Base-by-base conservation (phyloP, 1,140 invertebrate species). In the Acromyrmex heyeri region DNA sequence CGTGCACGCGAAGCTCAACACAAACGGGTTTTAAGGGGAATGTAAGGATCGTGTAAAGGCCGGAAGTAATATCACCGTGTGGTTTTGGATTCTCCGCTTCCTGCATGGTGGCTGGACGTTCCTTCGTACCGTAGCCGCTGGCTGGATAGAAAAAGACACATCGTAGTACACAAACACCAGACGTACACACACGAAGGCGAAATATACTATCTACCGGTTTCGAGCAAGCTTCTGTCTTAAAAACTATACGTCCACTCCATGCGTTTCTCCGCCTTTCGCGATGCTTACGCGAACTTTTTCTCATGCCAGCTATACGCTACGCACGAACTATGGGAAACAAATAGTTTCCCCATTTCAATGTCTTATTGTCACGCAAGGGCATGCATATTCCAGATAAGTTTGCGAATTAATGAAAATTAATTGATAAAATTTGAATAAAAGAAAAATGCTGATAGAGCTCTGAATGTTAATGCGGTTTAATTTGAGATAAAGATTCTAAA, bases 11-110 rank as follows among this genome's bases (percentile, higher is more conserved):
- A 70, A 27, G 21, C 44, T 69, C 44, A 27, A 48, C 64, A 48
- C 50, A 64, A 82, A 75, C 65, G 53, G 55, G 67, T 34, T 61
- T 48, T 30, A 21, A 82, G 67, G 50, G 30, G 24, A 83, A 50
- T 57, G 55, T 75, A 73, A 73, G 79, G 69, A 83, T 55, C 7
- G 55, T 50, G 69, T 61, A 83, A 83, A 83, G 79, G 24, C 69
- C 79, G 79, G 79, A 83, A 83, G 53, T 59, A 59, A 24, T 24
- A 69, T 48, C 79, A 24, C 44, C 48, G 69, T 73, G 79, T 72
- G 79, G 79, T 83, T 83, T 83, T 83, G 67, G 69, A 83, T 75
- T 83, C 79, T 57, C 79, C 27, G 53, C 55, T 82, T 82, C 79
- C 79, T 59, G 67, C 44, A 34, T 30, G 27, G 12, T 38, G 21